These are phyloP conservation scores for Barbus barbus DNA, from an alignment of 2,113 vertebrate species.

Conservation along the genomic window DNA sequence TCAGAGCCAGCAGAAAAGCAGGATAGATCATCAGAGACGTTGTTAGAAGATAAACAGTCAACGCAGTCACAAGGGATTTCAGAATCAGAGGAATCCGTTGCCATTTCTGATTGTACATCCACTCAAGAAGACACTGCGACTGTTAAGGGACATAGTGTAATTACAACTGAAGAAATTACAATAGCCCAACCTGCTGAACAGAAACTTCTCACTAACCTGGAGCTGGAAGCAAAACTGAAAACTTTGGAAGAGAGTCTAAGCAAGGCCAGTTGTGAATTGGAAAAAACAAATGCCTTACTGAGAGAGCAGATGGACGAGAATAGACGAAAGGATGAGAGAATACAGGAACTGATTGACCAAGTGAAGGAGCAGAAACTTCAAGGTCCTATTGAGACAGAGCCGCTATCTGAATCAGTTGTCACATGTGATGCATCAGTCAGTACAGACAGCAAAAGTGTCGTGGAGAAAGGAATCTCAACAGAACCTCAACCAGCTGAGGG, in stretches of 20 bases:
- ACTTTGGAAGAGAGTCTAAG: slow-evolving; percentile 80
- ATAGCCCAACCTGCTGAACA: slow-evolving; percentile 14
- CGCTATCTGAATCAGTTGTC: slow-evolving; percentile 24
- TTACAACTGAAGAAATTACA: not conserved
- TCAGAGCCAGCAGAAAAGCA: slow-evolving; percentile 58
- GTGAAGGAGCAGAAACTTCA: slow-evolving; percentile 45
- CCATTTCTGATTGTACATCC: not conserved
- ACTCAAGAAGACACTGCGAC: not conserved
- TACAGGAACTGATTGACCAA: slow-evolving; percentile 78
- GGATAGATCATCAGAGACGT: slow-evolving; percentile 51
- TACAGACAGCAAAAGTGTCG: slow-evolving; percentile 65
- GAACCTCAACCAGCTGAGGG: slow-evolving; percentile 52
- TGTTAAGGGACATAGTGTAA: slow-evolving; percentile 35
- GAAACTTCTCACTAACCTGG: slow-evolving; percentile 57
- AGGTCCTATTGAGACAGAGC: slow-evolving; percentile 19
- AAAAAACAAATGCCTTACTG: slow-evolving; percentile 75
- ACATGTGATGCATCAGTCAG: slow-evolving; percentile 67
- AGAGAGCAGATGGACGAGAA: slow-evolving; percentile 81
- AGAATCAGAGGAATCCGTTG: slow-evolving; percentile 42
- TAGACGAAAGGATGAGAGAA: slow-evolving; percentile 80
- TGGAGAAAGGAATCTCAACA: slow-evolving; percentile 72
- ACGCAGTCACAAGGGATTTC: slow-evolving; percentile 39
- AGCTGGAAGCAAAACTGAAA: slow-evolving; percentile 78
- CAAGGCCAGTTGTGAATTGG: slow-evolving; percentile 79
- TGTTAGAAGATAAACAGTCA: slow-evolving; percentile 42